Percentiles rank a stretch among this genome's conserved stretches.
Conservation (phyloP, 2,797 vertebrate species). For the Ataeniobius toweri region DNA sequence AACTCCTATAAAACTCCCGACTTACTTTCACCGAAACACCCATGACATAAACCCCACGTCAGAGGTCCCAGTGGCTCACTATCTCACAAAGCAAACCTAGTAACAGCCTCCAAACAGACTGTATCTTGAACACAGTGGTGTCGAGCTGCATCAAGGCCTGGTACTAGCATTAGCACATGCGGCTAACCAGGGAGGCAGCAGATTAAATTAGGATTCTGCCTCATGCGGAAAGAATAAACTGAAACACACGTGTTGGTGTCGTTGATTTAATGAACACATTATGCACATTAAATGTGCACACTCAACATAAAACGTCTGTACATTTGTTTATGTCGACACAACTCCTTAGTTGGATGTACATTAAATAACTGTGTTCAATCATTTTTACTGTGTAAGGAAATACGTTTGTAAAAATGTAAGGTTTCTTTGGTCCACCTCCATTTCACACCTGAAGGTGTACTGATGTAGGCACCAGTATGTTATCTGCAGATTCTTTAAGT, state of each 20-base stretch:
- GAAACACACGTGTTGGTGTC: slow-evolving; percentile 65
- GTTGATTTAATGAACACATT: slow-evolving; percentile 69
- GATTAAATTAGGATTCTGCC: slow-evolving; percentile 69
- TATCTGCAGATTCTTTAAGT: background rate
- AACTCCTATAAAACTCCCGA: slow-evolving; percentile 16
- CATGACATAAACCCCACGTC: slow-evolving; percentile 6
- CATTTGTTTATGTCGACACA: slow-evolving; percentile 45
- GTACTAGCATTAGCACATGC: slow-evolving; percentile 63
- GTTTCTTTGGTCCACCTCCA: background rate
- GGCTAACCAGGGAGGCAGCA: slow-evolving; percentile 72
- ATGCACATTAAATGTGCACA: slow-evolving; percentile 60
- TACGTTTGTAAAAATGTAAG: slow-evolving; percentile 26
- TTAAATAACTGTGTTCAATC: slow-evolving; percentile 6
- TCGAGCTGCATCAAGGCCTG: slow-evolving; percentile 61
- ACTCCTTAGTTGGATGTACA: slow-evolving; percentile 20
- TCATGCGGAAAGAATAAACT: slow-evolving; percentile 55
- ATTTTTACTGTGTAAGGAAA: background rate
- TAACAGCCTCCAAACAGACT: slow-evolving; percentile 44
- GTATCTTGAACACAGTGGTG: slow-evolving; percentile 42
- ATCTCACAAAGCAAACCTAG: slow-evolving; percentile 45
- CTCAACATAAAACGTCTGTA: slow-evolving; percentile 55
- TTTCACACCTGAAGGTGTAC: background rate
- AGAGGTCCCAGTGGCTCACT: slow-evolving; percentile 23
- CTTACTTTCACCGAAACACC: background rate
- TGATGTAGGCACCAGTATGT: background rate